phyloP scores from a whole-genome alignment of 2,797 vertebrate species.

The Vireo griseus region DNA sequence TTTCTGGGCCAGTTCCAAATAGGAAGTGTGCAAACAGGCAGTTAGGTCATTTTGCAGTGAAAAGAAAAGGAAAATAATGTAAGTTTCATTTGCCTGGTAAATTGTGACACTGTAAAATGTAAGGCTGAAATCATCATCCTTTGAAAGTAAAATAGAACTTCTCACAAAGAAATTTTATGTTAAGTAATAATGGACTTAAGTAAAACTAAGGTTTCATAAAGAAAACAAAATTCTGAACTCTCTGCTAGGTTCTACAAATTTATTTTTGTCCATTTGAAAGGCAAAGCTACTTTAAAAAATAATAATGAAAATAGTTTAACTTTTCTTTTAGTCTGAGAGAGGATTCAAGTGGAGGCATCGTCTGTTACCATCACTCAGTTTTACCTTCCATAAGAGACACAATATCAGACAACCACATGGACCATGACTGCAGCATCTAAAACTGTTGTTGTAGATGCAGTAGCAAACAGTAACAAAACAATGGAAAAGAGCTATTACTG shows the following conservation, averaged over 20 bases:
- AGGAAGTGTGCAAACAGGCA: neutral
- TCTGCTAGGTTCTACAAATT: neutral
- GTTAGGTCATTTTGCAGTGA: neutral
- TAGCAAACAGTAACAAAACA: neutral
- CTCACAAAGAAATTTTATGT: neutral
- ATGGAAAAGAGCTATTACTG: neutral
- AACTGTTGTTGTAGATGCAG: neutral
- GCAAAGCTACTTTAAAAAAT: neutral
- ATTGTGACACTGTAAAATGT: neutral
- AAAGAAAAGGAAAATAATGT: neutral
- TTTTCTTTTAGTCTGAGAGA: neutral
- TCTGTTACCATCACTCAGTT: neutral
- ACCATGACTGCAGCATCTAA: neutral
- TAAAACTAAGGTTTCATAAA: neutral
- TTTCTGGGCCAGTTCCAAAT: neutral
- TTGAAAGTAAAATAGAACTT: neutral
- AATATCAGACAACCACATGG: accelerated
- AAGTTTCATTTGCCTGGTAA: neutral
- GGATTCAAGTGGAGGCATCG: neutral
- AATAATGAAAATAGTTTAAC: neutral
- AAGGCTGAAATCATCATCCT: neutral
- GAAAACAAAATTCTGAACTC: neutral
- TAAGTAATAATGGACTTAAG: neutral
- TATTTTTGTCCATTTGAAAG: neutral
- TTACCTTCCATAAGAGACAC: neutral